Conservation (phyloP, 2,113 vertebrate species). For the Calidris pugnax region DNA sequence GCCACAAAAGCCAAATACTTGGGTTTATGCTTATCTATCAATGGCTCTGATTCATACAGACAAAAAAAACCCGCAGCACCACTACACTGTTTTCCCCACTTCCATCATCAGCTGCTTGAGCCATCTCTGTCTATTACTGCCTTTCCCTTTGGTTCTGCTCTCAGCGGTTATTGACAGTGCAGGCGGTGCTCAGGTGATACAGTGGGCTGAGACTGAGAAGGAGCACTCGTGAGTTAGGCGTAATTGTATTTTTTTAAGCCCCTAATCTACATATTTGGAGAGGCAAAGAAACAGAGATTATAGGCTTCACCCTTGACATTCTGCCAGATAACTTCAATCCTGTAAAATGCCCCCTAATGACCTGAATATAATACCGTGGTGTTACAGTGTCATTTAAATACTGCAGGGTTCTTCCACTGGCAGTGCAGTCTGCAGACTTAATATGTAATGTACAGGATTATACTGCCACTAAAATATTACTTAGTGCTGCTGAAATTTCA, state of each 20-base stretch:
- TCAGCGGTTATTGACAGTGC: not conserved
- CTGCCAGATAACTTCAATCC: slow-evolving; percentile 43
- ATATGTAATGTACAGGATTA: slow-evolving; percentile 31
- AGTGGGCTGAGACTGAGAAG: not conserved
- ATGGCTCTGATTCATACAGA: not conserved
- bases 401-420: slow-evolving; percentile 1
- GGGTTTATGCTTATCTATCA: not conserved
- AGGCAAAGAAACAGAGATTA: slow-evolving; percentile 51
- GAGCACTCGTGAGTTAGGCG: not conserved
- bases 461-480: slow-evolving; percentile 47
- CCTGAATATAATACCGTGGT: slow-evolving; percentile 50
- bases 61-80: not conserved
- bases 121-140: not conserved
- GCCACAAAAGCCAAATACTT: not conserved
- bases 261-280: slow-evolving; percentile 52
- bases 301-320: slow-evolving; percentile 34
- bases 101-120: not conserved
- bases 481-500: slow-evolving; percentile 44
- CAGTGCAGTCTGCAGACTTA: slow-evolving; percentile 1
- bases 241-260: slow-evolving; percentile 13
- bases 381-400: slow-evolving; percentile 54
- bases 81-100: not conserved
- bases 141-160: not conserved
- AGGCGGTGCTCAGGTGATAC: not conserved
- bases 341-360: slow-evolving; percentile 58